Conservation (phyloP, 2,113 vertebrate species). For the Corydoras sp. region DNA sequence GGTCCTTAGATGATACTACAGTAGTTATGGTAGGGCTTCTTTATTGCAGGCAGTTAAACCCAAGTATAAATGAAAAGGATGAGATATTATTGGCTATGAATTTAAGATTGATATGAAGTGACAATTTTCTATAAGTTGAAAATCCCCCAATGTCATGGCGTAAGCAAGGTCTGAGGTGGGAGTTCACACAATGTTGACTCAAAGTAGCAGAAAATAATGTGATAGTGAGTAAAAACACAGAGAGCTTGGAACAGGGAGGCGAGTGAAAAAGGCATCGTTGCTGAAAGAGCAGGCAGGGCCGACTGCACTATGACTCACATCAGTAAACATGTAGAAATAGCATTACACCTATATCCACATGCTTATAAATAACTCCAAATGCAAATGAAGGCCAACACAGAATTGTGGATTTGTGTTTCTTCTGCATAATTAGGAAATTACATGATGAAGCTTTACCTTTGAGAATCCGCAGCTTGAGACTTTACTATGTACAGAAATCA, state of each 20-base stretch:
- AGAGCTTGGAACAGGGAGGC: slow-evolving; percentile 1
- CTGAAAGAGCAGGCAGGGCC: slow-evolving; percentile 18
- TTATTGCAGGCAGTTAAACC: no score
- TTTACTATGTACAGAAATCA: no score
- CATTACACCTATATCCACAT: neutral
- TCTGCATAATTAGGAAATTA: neutral
- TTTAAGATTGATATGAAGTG: no score
- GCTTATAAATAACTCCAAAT: no score
- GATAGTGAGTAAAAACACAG: neutral
- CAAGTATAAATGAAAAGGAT: no score
- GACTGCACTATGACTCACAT: slow-evolving; percentile 18
- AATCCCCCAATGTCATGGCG: neutral
- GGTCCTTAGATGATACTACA: no score
- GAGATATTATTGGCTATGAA: no score
- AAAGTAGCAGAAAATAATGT: slow-evolving; percentile 23
- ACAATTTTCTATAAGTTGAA: no score
- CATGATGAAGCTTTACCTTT: neutral
- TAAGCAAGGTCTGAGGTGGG: neutral
- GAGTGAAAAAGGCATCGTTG: slow-evolving; percentile 28
- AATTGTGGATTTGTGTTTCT: no score
- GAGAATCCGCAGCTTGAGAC: neutral
- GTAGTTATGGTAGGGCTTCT: no score
- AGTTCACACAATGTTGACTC: slow-evolving; percentile 10
- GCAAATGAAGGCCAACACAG: no score
- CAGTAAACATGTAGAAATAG: no score